phyloP scores from a whole-genome alignment of 1,140 invertebrate genomes.

The Maniola jurtina region DNA sequence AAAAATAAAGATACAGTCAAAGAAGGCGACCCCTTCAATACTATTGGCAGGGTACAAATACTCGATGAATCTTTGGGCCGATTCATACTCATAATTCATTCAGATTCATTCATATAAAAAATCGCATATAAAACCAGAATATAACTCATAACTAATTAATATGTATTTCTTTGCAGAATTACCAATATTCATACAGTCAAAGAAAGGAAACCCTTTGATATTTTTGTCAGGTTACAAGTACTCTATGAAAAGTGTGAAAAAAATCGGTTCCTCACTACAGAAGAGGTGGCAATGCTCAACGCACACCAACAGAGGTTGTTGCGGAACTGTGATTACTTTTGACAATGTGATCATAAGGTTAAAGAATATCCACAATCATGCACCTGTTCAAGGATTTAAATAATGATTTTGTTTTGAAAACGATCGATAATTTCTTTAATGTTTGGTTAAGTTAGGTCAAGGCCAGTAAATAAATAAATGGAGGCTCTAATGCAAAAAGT shows the following conservation, averaged over 20 bases:
- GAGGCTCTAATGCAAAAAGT: no score
- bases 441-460: no score
- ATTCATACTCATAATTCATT: no score
- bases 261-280: constrained; percentile 7
- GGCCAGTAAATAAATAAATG: no score
- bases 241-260: constrained; percentile 36
- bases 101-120: no score
- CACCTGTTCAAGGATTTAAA: constrained; percentile 10
- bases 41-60: no score
- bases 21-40: no score
- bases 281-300: constrained; percentile 50
- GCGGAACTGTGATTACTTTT: constrained; percentile 36
- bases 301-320: constrained; percentile 40
- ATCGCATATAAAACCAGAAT: no score
- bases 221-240: constrained; percentile 35
- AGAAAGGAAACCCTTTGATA: constrained; percentile 42
- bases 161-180: constrained; percentile 21
- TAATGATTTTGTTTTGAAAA: no score
- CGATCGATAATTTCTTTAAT: no score
- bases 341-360: constrained; percentile 34
- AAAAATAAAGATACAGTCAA: no score
- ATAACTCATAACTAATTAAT: neutral
- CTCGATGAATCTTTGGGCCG: no score
- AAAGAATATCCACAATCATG: constrained; percentile 41
- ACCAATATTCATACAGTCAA: constrained; percentile 33